Base-by-base conservation (phyloP, 2,888 invertebrate genomes). In the Lasioglossum leucozonium region DNA sequence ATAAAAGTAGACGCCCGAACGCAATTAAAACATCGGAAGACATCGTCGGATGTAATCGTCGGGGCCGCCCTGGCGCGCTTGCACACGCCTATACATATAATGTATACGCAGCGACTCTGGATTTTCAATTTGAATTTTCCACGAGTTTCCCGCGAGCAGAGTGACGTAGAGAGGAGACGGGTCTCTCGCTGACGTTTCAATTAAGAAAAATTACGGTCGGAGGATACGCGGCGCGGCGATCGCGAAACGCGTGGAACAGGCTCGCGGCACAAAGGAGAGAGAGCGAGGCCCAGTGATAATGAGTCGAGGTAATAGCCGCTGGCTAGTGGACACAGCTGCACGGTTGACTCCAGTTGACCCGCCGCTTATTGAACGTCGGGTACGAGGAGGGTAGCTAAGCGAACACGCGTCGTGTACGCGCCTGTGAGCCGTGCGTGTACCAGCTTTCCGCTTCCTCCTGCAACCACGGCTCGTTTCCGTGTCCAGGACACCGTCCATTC, bases 271-370 rank as follows among this genome's bases (percentile, higher is more conserved):
- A 82, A 79, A 71, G 13, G 67, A 58, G 67, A 58, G 34, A 22
- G 51, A 22, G 34, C 8, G 51, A 22, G 22, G 11, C 44, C 69
- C 85, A 79, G 88, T 58, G 88, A 92, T 89, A 91, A 91, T 88
- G 89, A 92, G 88, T 85, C 85, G 91, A 84, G 91, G 85, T 87
- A 91, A 87, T 82, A 80, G 81, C 77, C 80, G 26, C 40, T 65
- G 40, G 82, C 82, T 74, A 77, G 81, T 90, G 86, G 90, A 87
- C 91, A 92, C 94, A 94, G 93, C 93, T 93, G 92, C 91, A 77
- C 89, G 91, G 86, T 94, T 94, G 92, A 94, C 94, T 91, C 91
- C 91, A 92, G 91, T 94, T 94, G 92, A 94, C 93, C 93, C 90
- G 72, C 83, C 58, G 86, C 81, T 92, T 92, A 92, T 93, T 92